phyloP scores from a whole-genome alignment of 1,140 invertebrate genomes.

The Lepidurus packardi region DNA sequence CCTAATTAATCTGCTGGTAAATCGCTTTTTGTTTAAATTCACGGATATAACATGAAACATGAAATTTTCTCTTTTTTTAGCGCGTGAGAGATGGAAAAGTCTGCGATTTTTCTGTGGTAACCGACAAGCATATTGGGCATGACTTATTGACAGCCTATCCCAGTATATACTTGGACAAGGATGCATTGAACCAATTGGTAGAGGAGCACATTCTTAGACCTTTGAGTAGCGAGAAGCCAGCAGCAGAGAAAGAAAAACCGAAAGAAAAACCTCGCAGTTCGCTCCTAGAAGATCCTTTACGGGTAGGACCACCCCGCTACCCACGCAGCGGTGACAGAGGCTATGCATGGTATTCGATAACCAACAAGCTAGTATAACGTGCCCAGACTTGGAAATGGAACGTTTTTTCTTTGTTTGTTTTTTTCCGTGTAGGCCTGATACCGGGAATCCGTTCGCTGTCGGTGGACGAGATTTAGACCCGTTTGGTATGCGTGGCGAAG shows the following conservation, averaged over 20 bases:
- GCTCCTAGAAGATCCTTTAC: conserved; percentile 19
- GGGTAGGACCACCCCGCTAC: background rate
- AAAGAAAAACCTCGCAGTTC: background rate
- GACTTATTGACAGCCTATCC: conserved; percentile 48
- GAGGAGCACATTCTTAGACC: conserved; percentile 48
- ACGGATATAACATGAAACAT: background rate
- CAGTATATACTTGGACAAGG: conserved; percentile 40
- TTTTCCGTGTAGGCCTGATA: conserved; percentile 36
- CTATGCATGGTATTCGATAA: conserved; percentile 23
- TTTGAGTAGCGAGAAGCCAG: conserved; percentile 40
- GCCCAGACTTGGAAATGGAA: background rate
- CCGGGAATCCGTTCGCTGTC: conserved; percentile 48
- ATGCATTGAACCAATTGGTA: conserved; percentile 39
- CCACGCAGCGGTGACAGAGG: conserved; percentile 15
- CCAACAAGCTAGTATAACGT: background rate
- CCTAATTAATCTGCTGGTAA: conserved; percentile 61
- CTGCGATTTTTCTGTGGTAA: conserved; percentile 43
- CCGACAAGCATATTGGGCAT: conserved; percentile 46
- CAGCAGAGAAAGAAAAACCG: background rate
- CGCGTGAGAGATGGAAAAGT: conserved; percentile 46
- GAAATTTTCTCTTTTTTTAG: conserved; percentile 39
- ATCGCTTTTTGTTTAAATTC: background rate
- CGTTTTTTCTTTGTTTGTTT: conserved; percentile 3
- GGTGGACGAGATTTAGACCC: conserved; percentile 69
- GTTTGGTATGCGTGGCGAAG: conserved; percentile 51